These are phyloP conservation scores for Monopterus albus DNA, from an alignment of 2,113 vertebrate genomes.

Conservation along the genomic window DNA sequence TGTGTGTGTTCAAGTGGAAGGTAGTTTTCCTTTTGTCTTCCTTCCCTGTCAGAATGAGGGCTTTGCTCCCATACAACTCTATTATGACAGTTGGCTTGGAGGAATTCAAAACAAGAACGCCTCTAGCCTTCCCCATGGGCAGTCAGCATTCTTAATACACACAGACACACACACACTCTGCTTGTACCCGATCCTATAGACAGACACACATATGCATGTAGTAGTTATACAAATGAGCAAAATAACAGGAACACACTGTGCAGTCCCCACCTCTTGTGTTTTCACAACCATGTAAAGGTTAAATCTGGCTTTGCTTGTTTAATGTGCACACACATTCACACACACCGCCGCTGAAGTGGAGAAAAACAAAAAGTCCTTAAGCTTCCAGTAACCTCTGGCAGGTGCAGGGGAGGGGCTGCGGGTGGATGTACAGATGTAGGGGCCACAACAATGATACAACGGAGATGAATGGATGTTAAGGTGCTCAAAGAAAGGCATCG, in stretches of 20 bases:
- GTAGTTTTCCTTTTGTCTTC: constrained; percentile 42
- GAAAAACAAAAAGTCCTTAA: constrained; percentile 63
- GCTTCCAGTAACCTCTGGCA: constrained; percentile 54
- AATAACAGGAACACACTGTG: constrained; percentile 31
- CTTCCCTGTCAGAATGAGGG: neutral
- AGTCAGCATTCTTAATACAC: constrained; percentile 33
- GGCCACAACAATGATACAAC: neutral
- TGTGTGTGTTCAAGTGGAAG: too few relatives aligned
- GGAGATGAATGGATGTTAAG: neutral
- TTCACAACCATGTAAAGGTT: constrained; percentile 74
- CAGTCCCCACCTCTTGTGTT: constrained; percentile 61
- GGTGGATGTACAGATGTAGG: constrained; percentile 27
- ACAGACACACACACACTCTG: constrained; percentile 22
- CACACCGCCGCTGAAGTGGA: constrained; percentile 27
- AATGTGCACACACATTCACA: constrained; percentile 53
- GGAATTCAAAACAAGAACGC: constrained; percentile 78
- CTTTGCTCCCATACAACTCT: constrained; percentile 33
- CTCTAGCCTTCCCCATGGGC: constrained; percentile 57
- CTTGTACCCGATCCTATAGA: constrained; percentile 3
- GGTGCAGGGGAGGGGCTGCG: constrained; percentile 47
- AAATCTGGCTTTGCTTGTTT: constrained; percentile 66
- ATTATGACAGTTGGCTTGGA: constrained; percentile 75
- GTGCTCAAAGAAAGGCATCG: too few relatives aligned
- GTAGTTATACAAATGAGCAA: constrained; percentile 26
- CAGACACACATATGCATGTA: constrained; percentile 13